Evolutionary conservation across 2,888 invertebrate species (phyloP).

Genomic region (Labia minor): DNA sequence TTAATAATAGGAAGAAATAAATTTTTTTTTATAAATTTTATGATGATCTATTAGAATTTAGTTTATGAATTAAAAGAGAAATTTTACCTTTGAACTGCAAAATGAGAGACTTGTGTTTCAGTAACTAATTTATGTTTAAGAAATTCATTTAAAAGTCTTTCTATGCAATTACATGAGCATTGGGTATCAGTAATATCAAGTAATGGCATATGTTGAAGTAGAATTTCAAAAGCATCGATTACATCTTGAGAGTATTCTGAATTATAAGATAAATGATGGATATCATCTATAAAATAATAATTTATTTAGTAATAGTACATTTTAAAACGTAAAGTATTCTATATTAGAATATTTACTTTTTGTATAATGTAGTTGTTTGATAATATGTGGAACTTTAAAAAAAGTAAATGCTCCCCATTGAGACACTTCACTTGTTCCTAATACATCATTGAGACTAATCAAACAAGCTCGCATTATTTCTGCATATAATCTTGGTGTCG

Average conservation of each 20-base stretch:
- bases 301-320: no score
- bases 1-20: no score
- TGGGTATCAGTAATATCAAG: conserved; percentile 83
- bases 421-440: conserved; percentile 72
- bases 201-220: conserved; percentile 73
- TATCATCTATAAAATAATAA: neutral
- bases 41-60: no score
- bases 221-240: conserved; percentile 69
- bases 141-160: conserved; percentile 71
- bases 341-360: conserved; percentile 3
- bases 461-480: conserved; percentile 84
- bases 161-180: conserved; percentile 77
- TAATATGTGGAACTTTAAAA: conserved; percentile 74
- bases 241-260: conserved; percentile 63
- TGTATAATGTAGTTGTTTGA: conserved; percentile 53
- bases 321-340: conserved; percentile 18
- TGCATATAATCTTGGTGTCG: conserved; percentile 69
- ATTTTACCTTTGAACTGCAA: conserved; percentile 47
- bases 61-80: no score
- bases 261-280: conserved; percentile 36
- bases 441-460: conserved; percentile 77
- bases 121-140: conserved; percentile 66
- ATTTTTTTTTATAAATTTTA: no score
- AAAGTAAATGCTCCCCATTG: conserved; percentile 92
- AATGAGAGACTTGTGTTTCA: conserved; percentile 63